Base-by-base conservation (phyloP, 2,888 invertebrate genomes). In the Ophion ellenae region DNA sequence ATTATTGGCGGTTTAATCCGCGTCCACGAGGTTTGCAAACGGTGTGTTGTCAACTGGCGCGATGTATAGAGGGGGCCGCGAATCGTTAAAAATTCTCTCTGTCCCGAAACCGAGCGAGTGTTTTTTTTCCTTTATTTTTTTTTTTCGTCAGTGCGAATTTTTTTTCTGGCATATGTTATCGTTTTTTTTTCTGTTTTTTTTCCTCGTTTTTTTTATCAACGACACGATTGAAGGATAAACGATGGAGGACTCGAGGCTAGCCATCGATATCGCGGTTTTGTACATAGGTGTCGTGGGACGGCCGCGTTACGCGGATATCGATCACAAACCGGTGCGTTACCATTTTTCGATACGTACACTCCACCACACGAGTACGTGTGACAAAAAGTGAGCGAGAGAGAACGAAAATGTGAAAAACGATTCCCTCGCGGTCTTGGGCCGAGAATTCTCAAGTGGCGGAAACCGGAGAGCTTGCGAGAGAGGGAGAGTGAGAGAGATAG, bases 281-380 rank as follows among this genome's bases (percentile, higher is more conserved):
- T 78, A 74, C 81, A 78, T 70, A 32, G 74, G 61, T 80, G 64
- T 64, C 63, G 66, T 66, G 77, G 69, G 53, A 47, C 77, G 53
- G 63, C 70, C 3, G 14, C 85, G 78, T 85, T 85, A 85, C 81
- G 81, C 69, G 63, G 78, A 81, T 85, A 85, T 85, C 85, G 77
- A 85, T 85, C 78, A 85, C 76, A 61, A 81, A 57, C 73, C 81
- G 61, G 47, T 40, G 73, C 59, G 66, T 36, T 74, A 57, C 71
- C 20, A 45, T 63, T 32, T 71, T 75, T 67, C 32, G 40, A 61
- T 67, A 70, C 14, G n/a, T 77, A 73, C 70, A 71, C 28, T n/a
- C 47, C 74, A 81, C 81, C 85, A 81, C 73, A 77, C 81, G 63
- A 63, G 61, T 76, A 76, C 53, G 63, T 14, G 63, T 75, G 71